phyloP scores from a whole-genome alignment of 2,797 vertebrate genomes.

The Coendou prehensilis region DNA sequence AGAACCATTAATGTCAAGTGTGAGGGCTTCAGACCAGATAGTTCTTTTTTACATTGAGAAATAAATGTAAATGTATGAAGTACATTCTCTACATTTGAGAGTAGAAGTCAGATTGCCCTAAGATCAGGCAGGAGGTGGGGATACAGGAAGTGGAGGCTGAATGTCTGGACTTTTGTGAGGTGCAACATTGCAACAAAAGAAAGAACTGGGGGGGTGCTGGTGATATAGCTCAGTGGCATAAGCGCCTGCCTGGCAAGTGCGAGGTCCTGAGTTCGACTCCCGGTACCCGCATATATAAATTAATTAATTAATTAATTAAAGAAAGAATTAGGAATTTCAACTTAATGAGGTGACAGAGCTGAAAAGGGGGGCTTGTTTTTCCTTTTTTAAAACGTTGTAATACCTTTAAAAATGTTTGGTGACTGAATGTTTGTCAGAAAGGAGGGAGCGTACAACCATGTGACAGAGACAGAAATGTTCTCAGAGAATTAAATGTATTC shows the following conservation, averaged over 20 bases:
- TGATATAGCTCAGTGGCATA: too few relatives aligned
- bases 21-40: not conserved
- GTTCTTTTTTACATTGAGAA: not conserved
- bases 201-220: not conserved
- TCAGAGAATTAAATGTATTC: not conserved
- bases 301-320: not conserved
- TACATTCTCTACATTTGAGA: not conserved
- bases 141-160: not conserved
- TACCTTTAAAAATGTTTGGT: slow-evolving; percentile 24
- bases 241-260: too few relatives aligned
- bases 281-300: too few relatives aligned
- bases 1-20: not conserved
- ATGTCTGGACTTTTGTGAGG: not conserved
- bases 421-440: not conserved
- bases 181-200: not conserved
- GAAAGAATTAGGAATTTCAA: slow-evolving; percentile 33
- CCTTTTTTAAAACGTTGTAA: not conserved
- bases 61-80: slow-evolving; percentile 4
- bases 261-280: too few relatives aligned
- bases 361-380: not conserved
- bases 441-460: not conserved
- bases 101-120: not conserved
- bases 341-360: slow-evolving; percentile 9
- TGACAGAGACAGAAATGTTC: not conserved
- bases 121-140: not conserved